Percentiles rank a stretch among this genome's conserved stretches.
phyloP scores from a whole-genome alignment of 2,888 invertebrate species.

The Hedychridium roseum region DNA sequence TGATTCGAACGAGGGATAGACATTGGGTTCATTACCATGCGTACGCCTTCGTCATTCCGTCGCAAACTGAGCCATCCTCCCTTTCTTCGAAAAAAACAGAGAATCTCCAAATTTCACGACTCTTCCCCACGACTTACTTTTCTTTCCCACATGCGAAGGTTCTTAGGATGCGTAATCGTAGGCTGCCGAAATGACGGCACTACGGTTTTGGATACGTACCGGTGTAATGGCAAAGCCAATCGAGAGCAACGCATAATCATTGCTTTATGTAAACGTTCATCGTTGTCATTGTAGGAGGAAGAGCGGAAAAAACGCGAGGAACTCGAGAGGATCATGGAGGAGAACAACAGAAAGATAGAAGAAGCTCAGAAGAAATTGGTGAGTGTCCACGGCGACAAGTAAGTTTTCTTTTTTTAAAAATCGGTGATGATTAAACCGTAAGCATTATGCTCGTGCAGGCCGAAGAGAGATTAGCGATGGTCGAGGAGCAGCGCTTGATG shows the following conservation, averaged over 20 bases:
- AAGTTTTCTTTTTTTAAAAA: not conserved
- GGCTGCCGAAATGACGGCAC: slow-evolving; percentile 55
- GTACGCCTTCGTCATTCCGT: slow-evolving; percentile 27
- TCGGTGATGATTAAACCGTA: not conserved
- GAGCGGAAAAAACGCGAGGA: slow-evolving; percentile 95
- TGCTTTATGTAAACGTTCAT: slow-evolving; percentile 53
- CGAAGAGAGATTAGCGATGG: slow-evolving; percentile 94
- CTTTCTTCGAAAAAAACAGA: slow-evolving; percentile 41
- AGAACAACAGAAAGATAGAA: slow-evolving; percentile 97
- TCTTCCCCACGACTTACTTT: slow-evolving; percentile 41
- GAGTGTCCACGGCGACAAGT: slow-evolving; percentile 55
- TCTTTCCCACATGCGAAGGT: slow-evolving; percentile 47
- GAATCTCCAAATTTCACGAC: slow-evolving; percentile 36
- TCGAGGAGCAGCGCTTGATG: slow-evolving; percentile 95
- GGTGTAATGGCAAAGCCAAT: slow-evolving; percentile 53
- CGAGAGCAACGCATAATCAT: slow-evolving; percentile 44
- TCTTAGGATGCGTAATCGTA: slow-evolving; percentile 56
- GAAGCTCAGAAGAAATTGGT: slow-evolving; percentile 97
- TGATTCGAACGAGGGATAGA: slow-evolving; percentile 24
- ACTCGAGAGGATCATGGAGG: slow-evolving; percentile 94
- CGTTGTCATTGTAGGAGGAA: slow-evolving; percentile 85
- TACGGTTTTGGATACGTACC: slow-evolving; percentile 51
- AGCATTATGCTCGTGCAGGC: slow-evolving; percentile 70
- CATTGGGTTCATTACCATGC: slow-evolving; percentile 33
- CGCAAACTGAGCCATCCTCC: slow-evolving; percentile 48